phyloP scores from a whole-genome alignment of 2,797 vertebrate genomes.

The Onychomys arenicola region DNA sequence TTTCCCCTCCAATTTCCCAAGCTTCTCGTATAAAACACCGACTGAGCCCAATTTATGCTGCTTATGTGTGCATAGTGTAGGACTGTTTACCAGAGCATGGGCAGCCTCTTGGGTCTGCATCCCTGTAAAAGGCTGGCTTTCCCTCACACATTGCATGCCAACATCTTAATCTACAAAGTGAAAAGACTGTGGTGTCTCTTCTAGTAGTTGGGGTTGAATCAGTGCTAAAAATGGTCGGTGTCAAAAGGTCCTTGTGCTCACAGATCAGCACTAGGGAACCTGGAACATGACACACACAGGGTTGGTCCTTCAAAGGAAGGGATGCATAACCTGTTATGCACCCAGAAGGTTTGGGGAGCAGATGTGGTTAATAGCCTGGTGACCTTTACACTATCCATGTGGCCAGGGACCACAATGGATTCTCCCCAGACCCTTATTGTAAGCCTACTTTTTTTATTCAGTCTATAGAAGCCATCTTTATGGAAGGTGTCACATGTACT shows the following conservation, averaged over 20 bases:
- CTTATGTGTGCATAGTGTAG: background rate
- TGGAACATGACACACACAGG: background rate
- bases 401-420: background rate
- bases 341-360: background rate
- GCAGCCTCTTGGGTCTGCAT: background rate
- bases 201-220: background rate
- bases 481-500: background rate
- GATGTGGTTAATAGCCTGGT: background rate
- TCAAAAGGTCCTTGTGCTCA: background rate
- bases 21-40: background rate
- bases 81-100: background rate
- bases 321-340: background rate
- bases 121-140: background rate
- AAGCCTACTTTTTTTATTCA: background rate
- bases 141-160: background rate
- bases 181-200: fast-evolving
- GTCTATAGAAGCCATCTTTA: background rate
- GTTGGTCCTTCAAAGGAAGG: background rate
- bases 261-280: background rate
- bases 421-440: background rate
- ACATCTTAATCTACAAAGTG: background rate
- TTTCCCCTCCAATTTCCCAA: background rate
- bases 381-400: too few species aligned
- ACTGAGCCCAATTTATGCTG: background rate
- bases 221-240: background rate